Conservation (phyloP, 2,797 vertebrate genomes). For the Mormyrus hasselquistii region DNA sequence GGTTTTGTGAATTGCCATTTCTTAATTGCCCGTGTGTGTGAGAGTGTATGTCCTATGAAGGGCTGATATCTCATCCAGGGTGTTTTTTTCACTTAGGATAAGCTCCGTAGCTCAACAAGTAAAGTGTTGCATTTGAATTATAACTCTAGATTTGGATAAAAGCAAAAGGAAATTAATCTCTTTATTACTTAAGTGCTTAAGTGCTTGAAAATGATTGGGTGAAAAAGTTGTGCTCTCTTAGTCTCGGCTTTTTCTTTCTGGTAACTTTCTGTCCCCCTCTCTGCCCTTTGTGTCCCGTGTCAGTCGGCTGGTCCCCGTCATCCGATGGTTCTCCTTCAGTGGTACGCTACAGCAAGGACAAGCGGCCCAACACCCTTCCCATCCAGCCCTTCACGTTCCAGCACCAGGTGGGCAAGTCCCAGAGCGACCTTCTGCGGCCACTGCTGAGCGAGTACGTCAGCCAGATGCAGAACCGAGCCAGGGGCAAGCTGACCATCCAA, state of each 20-base stretch:
- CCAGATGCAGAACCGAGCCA: constrained; percentile 67
- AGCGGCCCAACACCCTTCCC: constrained; percentile 88
- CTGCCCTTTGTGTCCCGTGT: not conserved
- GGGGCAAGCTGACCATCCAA: constrained; percentile 42
- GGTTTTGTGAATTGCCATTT: not conserved
- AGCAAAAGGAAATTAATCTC: not conserved
- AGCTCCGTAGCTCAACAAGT: not conserved
- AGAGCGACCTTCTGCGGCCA: constrained; percentile 72
- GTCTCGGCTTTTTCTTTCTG: not conserved
- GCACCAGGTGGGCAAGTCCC: constrained; percentile 78
- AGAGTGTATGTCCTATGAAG: not conserved
- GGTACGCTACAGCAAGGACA: constrained; percentile 90
- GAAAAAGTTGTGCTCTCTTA: not conserved
- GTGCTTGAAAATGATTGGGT: not conserved
- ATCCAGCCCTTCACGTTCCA: constrained; percentile 98
- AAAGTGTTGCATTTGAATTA: not conserved
- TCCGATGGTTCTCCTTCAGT: constrained; percentile 65
- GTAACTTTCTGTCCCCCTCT: not conserved
- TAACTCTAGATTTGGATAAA: not conserved
- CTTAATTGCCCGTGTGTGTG: not conserved
- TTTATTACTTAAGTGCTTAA: too few species aligned
- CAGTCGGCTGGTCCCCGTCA: constrained; percentile 56
- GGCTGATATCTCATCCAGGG: not conserved
- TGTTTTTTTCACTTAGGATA: not conserved
- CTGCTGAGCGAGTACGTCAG: constrained; percentile 75